Base-by-base conservation (phyloP, 64 coral and sea anemone species). In the Orbicella faveolata region DNA sequence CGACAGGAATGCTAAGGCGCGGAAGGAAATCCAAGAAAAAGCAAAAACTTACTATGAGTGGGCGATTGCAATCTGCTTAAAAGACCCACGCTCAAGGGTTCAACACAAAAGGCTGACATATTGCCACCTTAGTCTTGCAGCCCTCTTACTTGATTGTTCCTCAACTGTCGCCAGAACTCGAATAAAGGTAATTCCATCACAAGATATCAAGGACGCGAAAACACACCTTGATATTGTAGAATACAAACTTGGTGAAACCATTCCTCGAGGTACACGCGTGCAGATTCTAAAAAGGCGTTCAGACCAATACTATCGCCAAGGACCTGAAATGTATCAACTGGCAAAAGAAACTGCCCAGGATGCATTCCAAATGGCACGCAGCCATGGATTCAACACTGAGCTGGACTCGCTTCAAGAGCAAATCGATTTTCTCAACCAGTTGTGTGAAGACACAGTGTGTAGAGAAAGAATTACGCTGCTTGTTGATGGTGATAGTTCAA, bases 291-390 rank as follows among this genome's bases (percentile, higher is more conserved):
- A 78, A 78, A 37, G 2, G 18, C 76, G 76, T 36, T 78, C 76
- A 1, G 76, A 78, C 23, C 76, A 78, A 26, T 54, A 36, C 35
- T 78, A 78, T 78, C 76, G 76, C 21, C 76, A 78, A 54, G 54
- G 54, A 57, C 54, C 54, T 11, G 76, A 33, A 4, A 14, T 7
- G 17, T 37, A 23, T 1, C 52, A 54, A 48, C 52, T 78, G 30
- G 76, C 76, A 21, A 78, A 54, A 37, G 52, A 78, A 19, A 54
- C 33, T 1, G 76, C 76, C 23, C 17, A 78, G 76, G 76, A 78
- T 12, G 76, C 36, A 19, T 23, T 78, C 11, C 20, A 10, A 36
- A 34, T 78, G 1, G 76, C 76, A 14, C 35, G 4, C 34, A 6
- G 20, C 14, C 20, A 19, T 39, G 35, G 26, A 23, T 48, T 54